phyloP scores from a whole-genome alignment of 2,888 invertebrate species.

The Melipona bicolor region DNA sequence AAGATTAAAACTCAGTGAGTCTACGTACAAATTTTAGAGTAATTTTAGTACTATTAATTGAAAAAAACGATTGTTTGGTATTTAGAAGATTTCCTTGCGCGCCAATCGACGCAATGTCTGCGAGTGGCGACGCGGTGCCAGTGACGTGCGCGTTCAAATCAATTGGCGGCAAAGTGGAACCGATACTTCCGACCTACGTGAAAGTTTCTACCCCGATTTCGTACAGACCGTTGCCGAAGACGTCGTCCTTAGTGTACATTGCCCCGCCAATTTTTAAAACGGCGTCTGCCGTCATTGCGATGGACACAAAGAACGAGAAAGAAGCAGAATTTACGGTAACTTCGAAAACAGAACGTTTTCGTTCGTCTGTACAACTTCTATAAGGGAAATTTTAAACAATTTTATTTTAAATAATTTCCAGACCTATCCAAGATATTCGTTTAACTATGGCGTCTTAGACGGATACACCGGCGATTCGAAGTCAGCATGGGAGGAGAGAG shows the following conservation, averaged over 20 bases:
- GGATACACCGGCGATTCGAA: slow-evolving; percentile 79
- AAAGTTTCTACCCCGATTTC: slow-evolving; percentile 69
- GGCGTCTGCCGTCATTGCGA: slow-evolving; percentile 69
- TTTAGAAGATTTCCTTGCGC: slow-evolving; percentile 66
- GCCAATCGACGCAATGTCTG: slow-evolving; percentile 44
- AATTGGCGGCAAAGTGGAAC: slow-evolving; percentile 6
- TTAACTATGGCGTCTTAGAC: slow-evolving; percentile 79
- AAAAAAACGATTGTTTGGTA: not conserved
- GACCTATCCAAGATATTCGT: slow-evolving; percentile 77
- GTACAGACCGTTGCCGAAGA: slow-evolving; percentile 70
- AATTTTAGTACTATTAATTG: too few species aligned
- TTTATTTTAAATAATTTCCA: slow-evolving; percentile 20
- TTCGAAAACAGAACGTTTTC: not conserved
- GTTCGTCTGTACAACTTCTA: too few species aligned
- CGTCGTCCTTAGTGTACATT: slow-evolving; percentile 71
- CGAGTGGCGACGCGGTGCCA: slow-evolving; percentile 52
- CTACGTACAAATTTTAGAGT: too few species aligned
- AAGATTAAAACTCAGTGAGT: too few species aligned
- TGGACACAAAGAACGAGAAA: slow-evolving; percentile 60
- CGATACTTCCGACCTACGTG: slow-evolving; percentile 63
- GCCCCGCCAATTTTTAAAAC: slow-evolving; percentile 76
- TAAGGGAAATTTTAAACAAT: too few species aligned
- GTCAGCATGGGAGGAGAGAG: slow-evolving; percentile 79
- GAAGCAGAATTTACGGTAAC: slow-evolving; percentile 66
- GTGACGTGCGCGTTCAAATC: slow-evolving; percentile 70